These are phyloP conservation scores for Xanthia togata DNA, from an alignment of 2,888 invertebrate genomes.

Conservation along the genomic window DNA sequence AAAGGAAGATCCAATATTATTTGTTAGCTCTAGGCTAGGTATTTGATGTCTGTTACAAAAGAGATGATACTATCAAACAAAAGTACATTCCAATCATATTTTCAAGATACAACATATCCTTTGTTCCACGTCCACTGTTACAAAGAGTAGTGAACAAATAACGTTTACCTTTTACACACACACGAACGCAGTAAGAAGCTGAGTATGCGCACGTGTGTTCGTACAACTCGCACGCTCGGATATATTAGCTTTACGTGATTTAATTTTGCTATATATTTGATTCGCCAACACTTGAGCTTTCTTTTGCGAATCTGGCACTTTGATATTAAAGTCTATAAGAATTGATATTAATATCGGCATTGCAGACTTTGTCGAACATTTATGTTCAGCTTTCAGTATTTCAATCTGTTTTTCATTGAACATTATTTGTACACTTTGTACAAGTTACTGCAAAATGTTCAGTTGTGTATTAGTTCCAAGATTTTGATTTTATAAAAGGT, in stretches of 20 bases:
- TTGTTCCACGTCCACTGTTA: slow-evolving; percentile 26
- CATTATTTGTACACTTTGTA: slow-evolving; percentile 16
- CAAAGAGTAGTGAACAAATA: slow-evolving; percentile 47
- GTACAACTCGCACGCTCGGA: slow-evolving; percentile 31
- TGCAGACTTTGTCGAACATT: slow-evolving; percentile 24
- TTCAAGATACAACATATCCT: slow-evolving; percentile 39
- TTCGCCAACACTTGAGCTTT: slow-evolving; percentile 40
- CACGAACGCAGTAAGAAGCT: slow-evolving; percentile 2
- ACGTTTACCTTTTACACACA: slow-evolving; percentile 30
- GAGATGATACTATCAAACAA: slow-evolving; percentile 43
- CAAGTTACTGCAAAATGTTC: slow-evolving; percentile 4
- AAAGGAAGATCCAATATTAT: slow-evolving; percentile 29
- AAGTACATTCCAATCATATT: slow-evolving; percentile 50
- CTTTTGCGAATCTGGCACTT: slow-evolving; percentile 31
- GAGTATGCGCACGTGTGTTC: slow-evolving; percentile 6
- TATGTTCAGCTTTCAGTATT: slow-evolving; percentile 30
- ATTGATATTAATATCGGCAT: slow-evolving; percentile 51
- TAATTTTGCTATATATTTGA: slow-evolving; percentile 58
- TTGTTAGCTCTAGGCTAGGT: slow-evolving; percentile 35
- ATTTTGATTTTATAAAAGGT: slow-evolving; percentile 28
- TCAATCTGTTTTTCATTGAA: slow-evolving; percentile 37
- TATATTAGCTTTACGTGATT: slow-evolving; percentile 61
- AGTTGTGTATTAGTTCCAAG: not conserved
- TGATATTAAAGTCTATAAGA: slow-evolving; percentile 55
- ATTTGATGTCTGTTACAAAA: slow-evolving; percentile 41